Evolutionary conservation across 2,888 invertebrate genomes (phyloP), one percentile per base, ranked within the genome.

Genomic region (Acanthosoma haemorrhoidale): DNA sequence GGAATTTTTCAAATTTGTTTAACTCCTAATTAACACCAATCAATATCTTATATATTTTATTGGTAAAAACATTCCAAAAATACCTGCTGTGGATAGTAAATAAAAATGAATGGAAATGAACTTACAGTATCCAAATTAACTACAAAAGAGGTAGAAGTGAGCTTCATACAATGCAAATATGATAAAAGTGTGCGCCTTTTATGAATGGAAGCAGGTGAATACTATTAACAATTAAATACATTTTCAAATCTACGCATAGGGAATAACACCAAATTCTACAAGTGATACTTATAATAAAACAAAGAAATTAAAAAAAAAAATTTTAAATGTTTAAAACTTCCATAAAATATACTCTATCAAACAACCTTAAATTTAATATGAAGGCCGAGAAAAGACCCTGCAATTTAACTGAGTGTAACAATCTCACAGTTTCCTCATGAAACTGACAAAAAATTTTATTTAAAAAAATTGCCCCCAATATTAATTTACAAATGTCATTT

Each of bases 311-410:
- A 51, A 51, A 51, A 51, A 25, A 51, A 51, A 51, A 51, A n/a
- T n/a, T n/a, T n/a, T n/a, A n/a, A n/a, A n/a, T n/a, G n/a, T n/a
- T 51, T 5, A 51, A 29, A 51, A 25, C 29, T 25, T 64, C 64
- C 39, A 64, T 41, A 64, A 64, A 64, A 64, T 64, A 64, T 64
- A 64, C 41, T 64, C 41, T 51, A 51, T 51, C 51, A 51, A 51
- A 51, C 51, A 25, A 41, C 41, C 64, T 64, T 64, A 64, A 41
- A 39, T 64, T 64, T 39, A 34, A 25, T 15, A 41, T 29, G 64
- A 64, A 64, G 64, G 64, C 64, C 64, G 41, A 64, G 15, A 39
- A 39, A 39, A 39, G 64, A 64, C 64, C 64, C 64, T 64, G 64
- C 64, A 64, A 64, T 64, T 41, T 64, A 64, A 31, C 31, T 38